Evolutionary conservation across 2,113 vertebrate species (phyloP), one percentile per base, ranked within the genome.

Genomic region (Ia io): DNA sequence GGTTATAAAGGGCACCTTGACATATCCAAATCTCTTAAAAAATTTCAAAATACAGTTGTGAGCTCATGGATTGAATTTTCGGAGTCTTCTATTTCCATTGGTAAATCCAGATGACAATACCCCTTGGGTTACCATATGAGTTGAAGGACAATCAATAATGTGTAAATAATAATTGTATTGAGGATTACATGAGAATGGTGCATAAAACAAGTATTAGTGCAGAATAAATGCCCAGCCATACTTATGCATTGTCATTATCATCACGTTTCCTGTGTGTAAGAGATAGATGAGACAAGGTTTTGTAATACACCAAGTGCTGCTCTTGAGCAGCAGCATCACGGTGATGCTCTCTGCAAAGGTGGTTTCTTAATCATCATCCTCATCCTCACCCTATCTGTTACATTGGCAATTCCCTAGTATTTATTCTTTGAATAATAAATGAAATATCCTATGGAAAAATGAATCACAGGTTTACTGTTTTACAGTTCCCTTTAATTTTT

Each of bases 101-200:
- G 51, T 71, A 84, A 92, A 84, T 49, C 14, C 30, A 7, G 42
- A 59, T 85, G 82, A 49, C 49, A 74, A 23, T 28, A 51, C 32
- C 37, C 56, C 4, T 76, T 88, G 16, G 17, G 0, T 87, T 90
- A 71, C 35, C 12, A 22, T 61, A 91, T 84, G 70, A 25, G 49
- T 47, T 74, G 37, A 80, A 93, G 42, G 61, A 86, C 23, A 61
- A n/a, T 80, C 12, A 86, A 67, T 67, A n/a, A 4, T 37, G 18
- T 92, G 30, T 80, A 59, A 89, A 44, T 84, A 70, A 63, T 49
- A 49, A 73, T 84, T 73, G 11, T 49, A 89, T 37, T 93, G 76
- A 87, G 16, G 65, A 61, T 90, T 77, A 86, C 88, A 83, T 82
- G 28, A 85, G 23, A 96, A 89, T 76, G 94, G 79, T 87, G 17